Evolutionary conservation across 1,140 invertebrate genomes (phyloP).

Genomic region (Aricia agestis): DNA sequence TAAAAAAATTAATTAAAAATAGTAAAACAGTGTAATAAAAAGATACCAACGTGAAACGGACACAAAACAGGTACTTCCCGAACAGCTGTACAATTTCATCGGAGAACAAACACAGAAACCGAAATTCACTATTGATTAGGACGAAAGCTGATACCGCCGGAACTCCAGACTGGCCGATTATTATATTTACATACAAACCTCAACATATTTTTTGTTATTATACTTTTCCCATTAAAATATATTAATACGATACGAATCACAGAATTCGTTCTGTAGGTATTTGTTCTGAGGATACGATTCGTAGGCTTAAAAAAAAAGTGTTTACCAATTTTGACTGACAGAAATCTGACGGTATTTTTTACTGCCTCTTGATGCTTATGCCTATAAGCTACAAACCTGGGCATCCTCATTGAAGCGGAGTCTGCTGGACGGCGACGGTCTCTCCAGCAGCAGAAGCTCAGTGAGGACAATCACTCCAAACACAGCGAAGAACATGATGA

Average conservation of each 20-base stretch:
- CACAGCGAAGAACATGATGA: constrained; percentile 92
- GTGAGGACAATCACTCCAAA: constrained; percentile 90
- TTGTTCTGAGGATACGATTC: too few species aligned
- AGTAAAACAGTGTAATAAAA: too few species aligned
- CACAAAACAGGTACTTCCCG: too few species aligned
- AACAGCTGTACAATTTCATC: background rate
- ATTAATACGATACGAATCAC: too few species aligned
- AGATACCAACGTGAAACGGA: too few species aligned
- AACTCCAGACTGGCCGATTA: background rate
- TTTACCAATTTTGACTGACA: too few species aligned
- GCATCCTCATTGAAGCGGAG: constrained; percentile 76
- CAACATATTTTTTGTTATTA: background rate
- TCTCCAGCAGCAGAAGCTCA: constrained; percentile 86
- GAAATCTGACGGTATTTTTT: background rate
- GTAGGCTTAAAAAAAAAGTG: too few species aligned
- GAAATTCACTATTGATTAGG: constrained; percentile 20
- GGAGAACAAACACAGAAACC: background rate
- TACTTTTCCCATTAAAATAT: background rate
- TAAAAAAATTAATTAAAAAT: too few species aligned
- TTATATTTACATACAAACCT: background rate
- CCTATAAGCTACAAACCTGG: constrained; percentile 65
- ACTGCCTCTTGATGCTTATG: too few species aligned
- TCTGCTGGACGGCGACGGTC: constrained; percentile 53
- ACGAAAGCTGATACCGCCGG: constrained; percentile 1
- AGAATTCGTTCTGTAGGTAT: too few species aligned